These are phyloP conservation scores for Meta bourneti DNA, from an alignment of 2,888 invertebrate genomes.

Conservation along the genomic window DNA sequence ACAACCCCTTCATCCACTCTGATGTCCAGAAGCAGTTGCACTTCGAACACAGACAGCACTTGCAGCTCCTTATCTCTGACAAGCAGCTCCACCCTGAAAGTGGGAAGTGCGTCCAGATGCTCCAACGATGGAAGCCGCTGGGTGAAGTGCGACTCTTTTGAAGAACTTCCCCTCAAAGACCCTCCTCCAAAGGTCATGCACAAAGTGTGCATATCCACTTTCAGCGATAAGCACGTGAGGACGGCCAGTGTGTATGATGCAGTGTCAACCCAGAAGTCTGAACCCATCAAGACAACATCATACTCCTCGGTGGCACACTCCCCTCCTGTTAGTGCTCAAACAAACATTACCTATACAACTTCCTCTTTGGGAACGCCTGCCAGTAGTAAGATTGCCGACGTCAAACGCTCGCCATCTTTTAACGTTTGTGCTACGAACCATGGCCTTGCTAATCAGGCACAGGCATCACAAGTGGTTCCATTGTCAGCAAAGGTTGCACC, in stretches of 20 bases:
- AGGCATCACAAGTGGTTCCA: neutral
- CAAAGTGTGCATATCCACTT: slow-evolving; percentile 71
- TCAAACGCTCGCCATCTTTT: slow-evolving; percentile 59
- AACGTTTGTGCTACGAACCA: slow-evolving; percentile 30
- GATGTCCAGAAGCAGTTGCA: slow-evolving; percentile 62
- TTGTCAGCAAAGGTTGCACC: neutral
- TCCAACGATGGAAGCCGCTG: slow-evolving; percentile 46
- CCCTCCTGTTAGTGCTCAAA: neutral
- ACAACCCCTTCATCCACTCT: slow-evolving; percentile 65
- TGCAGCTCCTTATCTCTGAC: slow-evolving; percentile 79
- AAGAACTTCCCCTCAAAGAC: slow-evolving; percentile 55
- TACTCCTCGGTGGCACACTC: neutral
- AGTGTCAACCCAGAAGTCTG: neutral
- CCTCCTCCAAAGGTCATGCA: slow-evolving; percentile 34
- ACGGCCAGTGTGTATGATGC: slow-evolving; percentile 72
- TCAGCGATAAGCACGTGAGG: slow-evolving; percentile 64
- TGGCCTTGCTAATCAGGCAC: neutral
- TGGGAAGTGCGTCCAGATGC: slow-evolving; percentile 22
- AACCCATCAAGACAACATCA: neutral
- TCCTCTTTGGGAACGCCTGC: slow-evolving; percentile 48
- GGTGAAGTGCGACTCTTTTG: slow-evolving; percentile 70
- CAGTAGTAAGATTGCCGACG: slow-evolving; percentile 26
- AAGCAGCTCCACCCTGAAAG: slow-evolving; percentile 78
- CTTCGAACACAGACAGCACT: slow-evolving; percentile 77
- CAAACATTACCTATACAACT: neutral